A percentile compares a stretch with the other conserved stretches of the same genome.
Conservation (phyloP, 2,113 vertebrate genomes). For the Romanogobio albipinnatus region DNA sequence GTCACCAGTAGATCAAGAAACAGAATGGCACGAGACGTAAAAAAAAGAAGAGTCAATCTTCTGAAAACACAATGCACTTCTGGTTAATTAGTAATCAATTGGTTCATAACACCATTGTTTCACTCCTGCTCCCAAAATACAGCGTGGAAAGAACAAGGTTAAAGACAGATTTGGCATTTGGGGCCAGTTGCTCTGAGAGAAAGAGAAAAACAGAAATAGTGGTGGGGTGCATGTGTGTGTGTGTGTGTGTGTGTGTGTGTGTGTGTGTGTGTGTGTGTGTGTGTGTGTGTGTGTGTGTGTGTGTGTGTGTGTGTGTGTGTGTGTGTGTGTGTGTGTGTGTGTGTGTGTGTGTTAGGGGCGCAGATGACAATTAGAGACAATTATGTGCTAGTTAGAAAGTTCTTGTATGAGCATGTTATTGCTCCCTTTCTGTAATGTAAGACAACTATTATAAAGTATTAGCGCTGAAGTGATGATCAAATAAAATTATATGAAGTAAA, state of each 20-base stretch:
- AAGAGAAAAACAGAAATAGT: constrained; percentile 11
- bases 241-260: background rate
- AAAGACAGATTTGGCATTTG: constrained; percentile 50
- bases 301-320: too few relatives aligned
- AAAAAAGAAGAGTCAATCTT: background rate
- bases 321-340: too few relatives aligned
- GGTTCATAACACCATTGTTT: background rate
- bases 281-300: background rate
- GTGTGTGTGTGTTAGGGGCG: background rate
- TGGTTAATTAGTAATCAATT: constrained; percentile 11
- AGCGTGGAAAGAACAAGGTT: constrained; percentile 30
- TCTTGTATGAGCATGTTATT: background rate
- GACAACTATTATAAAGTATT: background rate
- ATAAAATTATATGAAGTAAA: background rate
- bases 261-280: background rate
- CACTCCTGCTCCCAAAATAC: constrained; percentile 12
- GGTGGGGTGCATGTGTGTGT: background rate
- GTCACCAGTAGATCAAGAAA: constrained; percentile 10
- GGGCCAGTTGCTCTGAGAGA: constrained; percentile 44
- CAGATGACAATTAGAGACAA: background rate
- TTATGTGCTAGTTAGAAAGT: background rate
- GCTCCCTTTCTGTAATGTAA: background rate
- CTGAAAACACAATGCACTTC: constrained; percentile 27
- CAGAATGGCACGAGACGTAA: background rate
- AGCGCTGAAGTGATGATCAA: background rate